These are phyloP conservation scores for Tinea semifulvella DNA, from an alignment of 2,888 invertebrate species.

Conservation along the genomic window DNA sequence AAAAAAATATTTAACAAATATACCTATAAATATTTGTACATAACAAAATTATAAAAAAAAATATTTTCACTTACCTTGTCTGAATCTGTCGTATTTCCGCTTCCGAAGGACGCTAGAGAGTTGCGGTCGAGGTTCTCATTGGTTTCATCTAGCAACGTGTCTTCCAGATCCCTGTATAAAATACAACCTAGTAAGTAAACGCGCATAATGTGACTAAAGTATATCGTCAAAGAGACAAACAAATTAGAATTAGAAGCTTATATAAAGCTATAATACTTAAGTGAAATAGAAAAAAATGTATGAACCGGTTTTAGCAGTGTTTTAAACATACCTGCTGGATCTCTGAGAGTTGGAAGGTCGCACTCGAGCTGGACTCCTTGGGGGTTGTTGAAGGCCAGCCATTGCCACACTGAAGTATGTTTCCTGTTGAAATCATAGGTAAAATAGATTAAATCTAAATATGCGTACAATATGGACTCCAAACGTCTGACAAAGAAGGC, in stretches of 20 bases:
- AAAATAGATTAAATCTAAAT: too few relatives aligned
- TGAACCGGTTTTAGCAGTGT: too few relatives aligned
- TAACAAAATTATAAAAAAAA: too few relatives aligned
- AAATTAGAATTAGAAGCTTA: too few relatives aligned
- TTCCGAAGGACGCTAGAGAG: constrained; percentile 90
- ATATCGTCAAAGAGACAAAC: background rate
- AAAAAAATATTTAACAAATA: background rate
- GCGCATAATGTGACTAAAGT: background rate
- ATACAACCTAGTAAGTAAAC: constrained; percentile 1
- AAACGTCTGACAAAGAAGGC: too few relatives aligned
- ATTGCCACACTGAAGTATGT: constrained; percentile 88
- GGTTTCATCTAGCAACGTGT: constrained; percentile 83
- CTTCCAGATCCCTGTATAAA: constrained; percentile 83
- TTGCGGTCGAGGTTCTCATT: constrained; percentile 89
- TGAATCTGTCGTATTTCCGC: constrained; percentile 93
- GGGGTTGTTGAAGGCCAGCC: constrained; percentile 67
- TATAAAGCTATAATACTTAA: constrained; percentile 13
- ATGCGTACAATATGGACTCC: too few relatives aligned
- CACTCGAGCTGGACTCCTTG: constrained; percentile 84
- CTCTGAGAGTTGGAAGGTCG: constrained; percentile 75
- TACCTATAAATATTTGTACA: constrained; percentile 15
- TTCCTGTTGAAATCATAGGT: constrained; percentile 74
- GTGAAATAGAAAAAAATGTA: too few relatives aligned
- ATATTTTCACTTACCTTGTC: constrained; percentile 91
- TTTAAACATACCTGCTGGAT: constrained; percentile 72